A percentile compares a stretch with the other conserved stretches of the same genome.
Conservation (phyloP, 1,140 invertebrate species). For the Drosophila guanche region DNA sequence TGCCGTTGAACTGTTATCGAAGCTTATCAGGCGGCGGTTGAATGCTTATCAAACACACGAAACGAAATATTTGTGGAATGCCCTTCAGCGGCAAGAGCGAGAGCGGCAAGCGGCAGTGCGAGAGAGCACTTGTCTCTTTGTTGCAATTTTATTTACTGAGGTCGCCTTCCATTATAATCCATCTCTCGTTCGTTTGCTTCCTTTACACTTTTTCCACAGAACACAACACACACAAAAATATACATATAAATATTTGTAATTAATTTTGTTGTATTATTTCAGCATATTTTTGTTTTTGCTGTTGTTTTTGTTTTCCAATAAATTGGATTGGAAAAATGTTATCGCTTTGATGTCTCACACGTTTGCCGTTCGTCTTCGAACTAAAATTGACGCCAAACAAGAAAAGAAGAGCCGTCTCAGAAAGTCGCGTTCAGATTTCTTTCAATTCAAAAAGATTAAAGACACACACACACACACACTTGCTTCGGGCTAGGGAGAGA, state of each 20-base stretch:
- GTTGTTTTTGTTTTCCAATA: not conserved
- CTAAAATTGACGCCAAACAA: constrained; percentile 55
- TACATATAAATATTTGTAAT: no score
- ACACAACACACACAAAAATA: no score
- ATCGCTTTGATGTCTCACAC: constrained; percentile 29
- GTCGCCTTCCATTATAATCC: constrained; percentile 14
- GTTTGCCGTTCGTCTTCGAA: constrained; percentile 46
- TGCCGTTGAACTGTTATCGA: constrained; percentile 20
- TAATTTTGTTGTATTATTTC: no score
- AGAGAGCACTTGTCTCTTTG: constrained; percentile 20
- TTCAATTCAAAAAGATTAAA: constrained; percentile 79
- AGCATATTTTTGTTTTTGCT: no score
- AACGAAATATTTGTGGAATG: constrained; percentile 22
- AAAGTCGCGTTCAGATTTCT: constrained; percentile 69
- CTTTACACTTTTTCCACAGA: no score
- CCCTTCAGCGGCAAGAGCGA: constrained; percentile 28
- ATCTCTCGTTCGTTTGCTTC: no score
- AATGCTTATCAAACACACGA: constrained; percentile 9
- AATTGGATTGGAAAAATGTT: constrained; percentile 10
- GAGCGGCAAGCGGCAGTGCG: not conserved
- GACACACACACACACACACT: constrained; percentile 30
- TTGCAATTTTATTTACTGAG: constrained; percentile 16
- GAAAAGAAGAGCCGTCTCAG: constrained; percentile 38
- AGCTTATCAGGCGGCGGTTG: constrained; percentile 25
- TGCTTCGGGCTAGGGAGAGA: constrained; percentile 11